phyloP scores from a whole-genome alignment of 2,113 vertebrate genomes.

The Chionomys nivalis region DNA sequence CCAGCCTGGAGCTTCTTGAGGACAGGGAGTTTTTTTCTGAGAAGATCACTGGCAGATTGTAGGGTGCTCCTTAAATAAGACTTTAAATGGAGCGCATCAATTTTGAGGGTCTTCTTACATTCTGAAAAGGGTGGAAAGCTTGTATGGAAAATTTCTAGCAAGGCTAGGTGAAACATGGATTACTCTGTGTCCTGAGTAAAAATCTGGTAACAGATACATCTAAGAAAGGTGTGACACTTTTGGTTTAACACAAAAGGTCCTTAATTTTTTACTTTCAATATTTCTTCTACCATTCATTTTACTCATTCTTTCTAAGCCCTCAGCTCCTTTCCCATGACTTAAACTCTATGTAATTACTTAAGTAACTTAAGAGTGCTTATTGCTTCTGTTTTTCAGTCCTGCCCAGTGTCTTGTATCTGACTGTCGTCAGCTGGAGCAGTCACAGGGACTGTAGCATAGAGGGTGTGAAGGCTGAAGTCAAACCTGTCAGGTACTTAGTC shows the following conservation, averaged over 20 bases:
- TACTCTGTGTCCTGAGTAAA: not conserved
- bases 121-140: not conserved
- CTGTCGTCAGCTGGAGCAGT: not conserved
- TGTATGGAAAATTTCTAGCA: not conserved
- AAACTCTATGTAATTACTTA: not conserved
- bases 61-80: not conserved
- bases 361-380: not conserved
- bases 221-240: not conserved
- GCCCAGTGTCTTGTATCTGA: not conserved
- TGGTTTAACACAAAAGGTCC: not conserved
- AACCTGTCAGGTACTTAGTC: not conserved
- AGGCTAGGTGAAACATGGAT: not conserved
- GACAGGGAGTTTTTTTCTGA: not conserved
- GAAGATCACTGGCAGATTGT: too few species aligned
- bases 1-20: not conserved
- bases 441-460: not conserved
- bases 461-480: not conserved
- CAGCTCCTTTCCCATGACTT: not conserved
- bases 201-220: not conserved
- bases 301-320: not conserved
- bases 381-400: constrained; percentile 1
- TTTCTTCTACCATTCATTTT: not conserved
- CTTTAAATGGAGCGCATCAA: not conserved
- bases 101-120: not conserved
- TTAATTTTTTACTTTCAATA: not conserved